Evolutionary conservation across 2,113 vertebrate species (phyloP).

Genomic region (Oryctolagus cuniculus): DNA sequence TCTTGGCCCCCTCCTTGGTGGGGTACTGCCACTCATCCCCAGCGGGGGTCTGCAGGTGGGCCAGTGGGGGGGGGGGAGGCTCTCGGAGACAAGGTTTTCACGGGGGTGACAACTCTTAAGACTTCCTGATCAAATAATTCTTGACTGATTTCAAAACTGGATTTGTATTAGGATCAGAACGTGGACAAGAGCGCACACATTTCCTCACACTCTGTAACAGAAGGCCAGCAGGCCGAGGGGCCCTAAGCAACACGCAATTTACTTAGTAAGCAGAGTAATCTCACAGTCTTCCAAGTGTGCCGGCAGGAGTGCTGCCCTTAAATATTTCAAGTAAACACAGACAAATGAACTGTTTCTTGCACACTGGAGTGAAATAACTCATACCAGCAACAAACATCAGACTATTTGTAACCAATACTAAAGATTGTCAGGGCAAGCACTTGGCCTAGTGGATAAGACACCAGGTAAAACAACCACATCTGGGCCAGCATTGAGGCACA

Average conservation of each 20-base stretch:
- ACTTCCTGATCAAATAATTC: not conserved
- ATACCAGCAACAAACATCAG: not conserved
- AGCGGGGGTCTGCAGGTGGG: not conserved
- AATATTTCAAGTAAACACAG: too few relatives aligned
- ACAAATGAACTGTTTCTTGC: not conserved
- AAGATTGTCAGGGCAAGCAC: not conserved
- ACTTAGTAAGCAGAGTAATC: too few relatives aligned
- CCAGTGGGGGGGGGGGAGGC: not conserved
- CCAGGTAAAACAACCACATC: too few relatives aligned
- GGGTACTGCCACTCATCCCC: not conserved
- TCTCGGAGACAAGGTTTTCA: not conserved
- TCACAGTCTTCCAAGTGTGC: too few relatives aligned
- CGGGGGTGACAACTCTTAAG: not conserved
- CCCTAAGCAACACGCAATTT: too few relatives aligned
- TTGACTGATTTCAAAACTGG: not conserved
- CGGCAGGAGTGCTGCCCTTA: too few relatives aligned
- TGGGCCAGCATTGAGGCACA: too few relatives aligned
- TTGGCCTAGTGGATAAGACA: too few relatives aligned
- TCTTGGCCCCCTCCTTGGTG: not conserved
- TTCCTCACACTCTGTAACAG: not conserved
- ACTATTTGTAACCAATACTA: not conserved
- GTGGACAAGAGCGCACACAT: not conserved
- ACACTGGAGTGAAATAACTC: not conserved
- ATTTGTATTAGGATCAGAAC: not conserved
- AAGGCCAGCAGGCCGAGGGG: not conserved